These are phyloP conservation scores for Tautogolabrus adspersus DNA, from an alignment of 2,113 vertebrate species.

Conservation along the genomic window DNA sequence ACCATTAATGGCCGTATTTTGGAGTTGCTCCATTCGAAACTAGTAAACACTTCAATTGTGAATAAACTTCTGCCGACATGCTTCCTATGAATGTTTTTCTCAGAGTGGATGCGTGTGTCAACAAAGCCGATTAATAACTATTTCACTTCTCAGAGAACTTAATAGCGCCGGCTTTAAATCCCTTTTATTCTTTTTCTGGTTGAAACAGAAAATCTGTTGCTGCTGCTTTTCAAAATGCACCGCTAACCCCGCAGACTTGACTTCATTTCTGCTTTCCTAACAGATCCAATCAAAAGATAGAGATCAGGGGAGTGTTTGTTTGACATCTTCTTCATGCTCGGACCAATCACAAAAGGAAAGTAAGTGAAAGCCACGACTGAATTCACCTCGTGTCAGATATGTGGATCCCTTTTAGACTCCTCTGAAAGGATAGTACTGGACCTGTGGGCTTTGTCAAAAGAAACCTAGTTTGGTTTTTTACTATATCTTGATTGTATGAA, in stretches of 20 bases:
- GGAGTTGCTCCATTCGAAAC: background rate
- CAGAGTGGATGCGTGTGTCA: background rate
- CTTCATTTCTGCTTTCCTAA: background rate
- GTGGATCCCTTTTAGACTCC: no score
- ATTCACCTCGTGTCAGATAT: background rate
- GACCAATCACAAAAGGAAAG: background rate
- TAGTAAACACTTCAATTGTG: slow-evolving; percentile 36
- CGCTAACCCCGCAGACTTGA: background rate
- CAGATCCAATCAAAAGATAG: slow-evolving; percentile 34
- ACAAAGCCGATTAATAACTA: background rate
- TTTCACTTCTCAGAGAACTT: slow-evolving; percentile 10
- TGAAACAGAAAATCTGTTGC: background rate
- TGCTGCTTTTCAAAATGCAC: background rate
- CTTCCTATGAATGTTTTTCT: background rate
- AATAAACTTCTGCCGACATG: slow-evolving; percentile 16
- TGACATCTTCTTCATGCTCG: background rate
- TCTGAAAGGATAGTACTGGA: background rate
- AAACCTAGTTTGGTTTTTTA: background rate
- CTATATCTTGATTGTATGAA: background rate
- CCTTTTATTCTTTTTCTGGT: background rate
- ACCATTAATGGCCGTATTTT: slow-evolving; percentile 24
- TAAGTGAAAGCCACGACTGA: background rate
- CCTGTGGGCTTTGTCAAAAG: background rate
- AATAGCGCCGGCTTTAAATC: slow-evolving; percentile 1
- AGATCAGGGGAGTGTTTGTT: background rate